These are phyloP conservation scores for Paragorgia papillata DNA, from an alignment of 92 coral and sea anemone species.

Conservation along the genomic window DNA sequence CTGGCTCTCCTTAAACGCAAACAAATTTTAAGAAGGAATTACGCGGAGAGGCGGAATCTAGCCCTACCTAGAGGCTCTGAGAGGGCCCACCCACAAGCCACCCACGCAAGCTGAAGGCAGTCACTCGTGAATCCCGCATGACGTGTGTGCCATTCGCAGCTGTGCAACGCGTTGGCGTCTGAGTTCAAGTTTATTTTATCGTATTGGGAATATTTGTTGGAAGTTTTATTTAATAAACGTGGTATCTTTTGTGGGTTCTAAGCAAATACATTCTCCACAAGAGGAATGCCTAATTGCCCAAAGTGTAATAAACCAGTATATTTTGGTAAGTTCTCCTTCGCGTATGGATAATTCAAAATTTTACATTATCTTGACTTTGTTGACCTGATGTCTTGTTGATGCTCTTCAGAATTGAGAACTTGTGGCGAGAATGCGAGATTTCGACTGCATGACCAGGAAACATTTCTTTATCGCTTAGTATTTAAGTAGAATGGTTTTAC, in stretches of 20 bases:
- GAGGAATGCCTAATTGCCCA: slow-evolving; percentile 91
- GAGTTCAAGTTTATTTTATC: background rate
- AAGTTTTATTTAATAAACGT: background rate
- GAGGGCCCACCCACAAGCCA: too few species aligned
- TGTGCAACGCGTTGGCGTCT: background rate
- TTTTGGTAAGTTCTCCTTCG: slow-evolving; percentile 74
- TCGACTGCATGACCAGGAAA: background rate
- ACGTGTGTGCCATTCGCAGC: background rate
- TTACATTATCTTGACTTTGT: too few species aligned
- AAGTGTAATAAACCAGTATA: slow-evolving; percentile 92
- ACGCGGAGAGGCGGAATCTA: too few species aligned
- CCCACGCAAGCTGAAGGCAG: too few species aligned
- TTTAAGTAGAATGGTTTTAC: too few species aligned
- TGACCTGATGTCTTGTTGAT: too few species aligned
- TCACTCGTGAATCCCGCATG: background rate
- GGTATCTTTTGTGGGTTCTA: background rate
- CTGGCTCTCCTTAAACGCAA: too few species aligned
- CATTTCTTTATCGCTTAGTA: too few species aligned
- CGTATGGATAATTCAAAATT: background rate
- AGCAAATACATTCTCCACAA: slow-evolving; percentile 5
- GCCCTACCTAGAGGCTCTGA: too few species aligned
- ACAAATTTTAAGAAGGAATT: too few species aligned
- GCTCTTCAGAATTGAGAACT: background rate
- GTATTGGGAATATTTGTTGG: background rate
- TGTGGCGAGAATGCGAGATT: background rate